Evolutionary conservation across 1,140 invertebrate genomes (phyloP).

Genomic region (Drosophila baimaii): DNA sequence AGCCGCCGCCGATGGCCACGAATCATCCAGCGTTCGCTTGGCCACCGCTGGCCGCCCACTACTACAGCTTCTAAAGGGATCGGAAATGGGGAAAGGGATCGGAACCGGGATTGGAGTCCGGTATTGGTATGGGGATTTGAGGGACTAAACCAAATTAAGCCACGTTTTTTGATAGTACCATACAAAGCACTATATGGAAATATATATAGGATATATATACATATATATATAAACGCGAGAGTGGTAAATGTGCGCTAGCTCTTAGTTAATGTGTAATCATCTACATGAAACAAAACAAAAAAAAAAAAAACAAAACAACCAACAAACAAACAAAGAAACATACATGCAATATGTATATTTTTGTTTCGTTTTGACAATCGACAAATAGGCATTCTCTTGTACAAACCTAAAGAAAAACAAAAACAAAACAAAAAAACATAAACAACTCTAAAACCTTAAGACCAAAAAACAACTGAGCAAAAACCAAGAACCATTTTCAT

Average conservation of each 20-base stretch:
- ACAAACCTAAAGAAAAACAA: constrained; percentile 67
- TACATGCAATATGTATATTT: constrained; percentile 52
- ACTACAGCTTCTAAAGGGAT: constrained; percentile 73
- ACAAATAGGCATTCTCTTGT: constrained; percentile 84
- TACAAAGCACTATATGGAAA: constrained; percentile 42
- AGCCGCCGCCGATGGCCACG: constrained; percentile 53
- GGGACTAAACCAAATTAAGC: constrained; percentile 57
- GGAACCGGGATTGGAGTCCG: background rate
- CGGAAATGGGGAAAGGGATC: constrained; percentile 1
- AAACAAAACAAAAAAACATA: constrained; percentile 32
- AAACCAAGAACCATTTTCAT: constrained; percentile 49
- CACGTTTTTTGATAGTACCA: constrained; percentile 56
- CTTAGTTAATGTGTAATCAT: constrained; percentile 63
- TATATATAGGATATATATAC: constrained; percentile 29
- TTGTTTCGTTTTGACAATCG: constrained; percentile 84
- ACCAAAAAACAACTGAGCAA: constrained; percentile 59
- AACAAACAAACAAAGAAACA: constrained; percentile 53
- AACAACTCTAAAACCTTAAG: constrained; percentile 56
- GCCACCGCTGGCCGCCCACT: constrained; percentile 73
- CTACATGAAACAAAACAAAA: constrained; percentile 33
- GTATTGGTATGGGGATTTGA: constrained; percentile 13
- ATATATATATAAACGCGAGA: constrained; percentile 19
- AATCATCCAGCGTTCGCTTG: constrained; percentile 59
- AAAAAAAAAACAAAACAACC: constrained; percentile 37
- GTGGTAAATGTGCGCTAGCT: constrained; percentile 53